Conservation (phyloP, 2,888 invertebrate species). For the Brachyopa scutellaris region DNA sequence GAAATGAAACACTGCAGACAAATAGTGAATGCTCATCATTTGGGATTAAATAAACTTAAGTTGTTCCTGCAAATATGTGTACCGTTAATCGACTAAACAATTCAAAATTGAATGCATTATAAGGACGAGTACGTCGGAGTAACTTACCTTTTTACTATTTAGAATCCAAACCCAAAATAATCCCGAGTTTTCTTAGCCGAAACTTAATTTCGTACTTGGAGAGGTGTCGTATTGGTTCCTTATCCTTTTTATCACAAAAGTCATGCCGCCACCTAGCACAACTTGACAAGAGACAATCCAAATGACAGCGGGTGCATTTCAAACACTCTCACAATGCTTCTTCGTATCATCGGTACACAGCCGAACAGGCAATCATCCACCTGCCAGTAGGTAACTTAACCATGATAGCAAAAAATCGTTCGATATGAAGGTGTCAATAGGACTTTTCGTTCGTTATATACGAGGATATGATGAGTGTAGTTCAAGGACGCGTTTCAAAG, state of each 20-base stretch:
- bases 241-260: not conserved
- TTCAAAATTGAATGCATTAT: too few species aligned
- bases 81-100: too few species aligned
- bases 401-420: slow-evolving; percentile 11
- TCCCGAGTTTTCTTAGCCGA: too few species aligned
- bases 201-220: too few species aligned
- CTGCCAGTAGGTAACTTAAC: slow-evolving; percentile 17
- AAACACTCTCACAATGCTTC: slow-evolving; percentile 22
- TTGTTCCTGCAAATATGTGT: too few species aligned
- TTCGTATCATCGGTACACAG: not conserved
- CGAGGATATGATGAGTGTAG: slow-evolving; percentile 20
- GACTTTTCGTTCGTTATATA: slow-evolving; percentile 12
- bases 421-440: slow-evolving; percentile 38
- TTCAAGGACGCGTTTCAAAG: slow-evolving; percentile 51
- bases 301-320: not conserved
- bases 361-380: slow-evolving; percentile 19
- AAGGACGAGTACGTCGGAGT: too few species aligned
- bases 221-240: not conserved
- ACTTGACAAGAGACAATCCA: not conserved
- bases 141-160: not conserved
- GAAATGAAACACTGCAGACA: not conserved
- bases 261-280: not conserved
- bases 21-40: not conserved
- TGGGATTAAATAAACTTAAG: not conserved
- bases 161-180: not conserved